Evolutionary conservation across 92 coral and sea anemone genomes (phyloP), one percentile per base, ranked within the genome.

Genomic region (Diadumene lineata): DNA sequence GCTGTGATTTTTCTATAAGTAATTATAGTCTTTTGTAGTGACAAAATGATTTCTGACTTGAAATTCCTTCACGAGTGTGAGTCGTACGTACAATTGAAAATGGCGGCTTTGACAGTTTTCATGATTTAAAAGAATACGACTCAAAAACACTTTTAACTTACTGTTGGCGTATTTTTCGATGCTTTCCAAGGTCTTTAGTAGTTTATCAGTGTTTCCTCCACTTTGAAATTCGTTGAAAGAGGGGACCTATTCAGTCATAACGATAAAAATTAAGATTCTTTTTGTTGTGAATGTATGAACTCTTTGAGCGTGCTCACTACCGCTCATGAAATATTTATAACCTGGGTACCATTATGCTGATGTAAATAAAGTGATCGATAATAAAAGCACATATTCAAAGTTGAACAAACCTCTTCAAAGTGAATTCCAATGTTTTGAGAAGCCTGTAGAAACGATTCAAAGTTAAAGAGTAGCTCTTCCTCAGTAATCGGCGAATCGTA

Each of bases 361-460:
- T 69, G 73, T 55, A 67, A 68, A 76, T 79, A 58, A 73, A 80
- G 75, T 72, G 71, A 70, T 71, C 62, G 75, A 55, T 56, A 55
- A 69, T 79, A 75, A 69, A 82, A 75, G 72, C 79, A 79, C 79
- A 67, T n/a, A n/a, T 69, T 50, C 73, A 70, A 58, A 70, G 72
- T 15, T 29, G 7, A 22, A 3, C 93, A 84, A 73, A 91, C 97
- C 97, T 91, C 93, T 73, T 77, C 87, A 65, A 77, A 75, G 53
- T 68, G 75, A 29, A 91, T 84, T 64, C 88, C 93, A 56, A 88
- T 60, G n/a, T 91, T 88, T 84, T 81, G 97, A 83, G 93, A 91
- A 69, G 85, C 93, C 34, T 73, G 84, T 85, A 79, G 46, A 68
- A 91, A 91, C 58, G 79, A 66, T 38, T 74, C 82, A 34, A 88